These are phyloP conservation scores for Sinopyrophorus schimmeli DNA, from an alignment of 2,888 invertebrate genomes.

Conservation along the genomic window DNA sequence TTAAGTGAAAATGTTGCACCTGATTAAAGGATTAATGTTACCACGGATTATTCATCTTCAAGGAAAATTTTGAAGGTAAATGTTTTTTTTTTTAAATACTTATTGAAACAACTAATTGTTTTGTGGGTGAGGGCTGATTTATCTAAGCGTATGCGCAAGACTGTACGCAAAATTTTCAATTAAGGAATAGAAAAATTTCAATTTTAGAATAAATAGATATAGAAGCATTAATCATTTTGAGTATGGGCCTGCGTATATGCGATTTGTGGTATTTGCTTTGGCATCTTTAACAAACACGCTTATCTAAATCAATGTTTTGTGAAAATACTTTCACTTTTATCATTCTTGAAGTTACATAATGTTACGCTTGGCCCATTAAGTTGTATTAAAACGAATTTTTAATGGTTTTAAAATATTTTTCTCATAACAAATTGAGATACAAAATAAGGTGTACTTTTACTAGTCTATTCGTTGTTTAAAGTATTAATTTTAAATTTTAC, in stretches of 20 bases:
- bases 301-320: not conserved
- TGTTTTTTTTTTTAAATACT: constrained; percentile 11
- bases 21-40: no score
- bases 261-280: not conserved
- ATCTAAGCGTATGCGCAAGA: constrained; percentile 8
- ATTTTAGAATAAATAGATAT: no score
- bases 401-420: no score
- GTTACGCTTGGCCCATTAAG: not conserved
- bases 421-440: no score
- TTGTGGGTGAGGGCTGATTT: constrained; percentile 6
- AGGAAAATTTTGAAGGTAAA: constrained; percentile 12
- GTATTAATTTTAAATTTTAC: no score
- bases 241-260: constrained; percentile 2
- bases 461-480: no score
- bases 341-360: not conserved
- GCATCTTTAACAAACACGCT: not conserved
- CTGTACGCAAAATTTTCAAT: constrained; percentile 1
- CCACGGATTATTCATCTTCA: no score
- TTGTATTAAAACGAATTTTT: no score
- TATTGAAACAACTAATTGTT: constrained; percentile 12
- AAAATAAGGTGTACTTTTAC: no score
- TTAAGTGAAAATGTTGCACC: no score
- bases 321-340: not conserved
- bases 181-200: no score
- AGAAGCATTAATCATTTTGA: no score